Evolutionary conservation across 2,797 vertebrate species (phyloP), one percentile per base, ranked within the genome.

Genomic region (Betta splendens): DNA sequence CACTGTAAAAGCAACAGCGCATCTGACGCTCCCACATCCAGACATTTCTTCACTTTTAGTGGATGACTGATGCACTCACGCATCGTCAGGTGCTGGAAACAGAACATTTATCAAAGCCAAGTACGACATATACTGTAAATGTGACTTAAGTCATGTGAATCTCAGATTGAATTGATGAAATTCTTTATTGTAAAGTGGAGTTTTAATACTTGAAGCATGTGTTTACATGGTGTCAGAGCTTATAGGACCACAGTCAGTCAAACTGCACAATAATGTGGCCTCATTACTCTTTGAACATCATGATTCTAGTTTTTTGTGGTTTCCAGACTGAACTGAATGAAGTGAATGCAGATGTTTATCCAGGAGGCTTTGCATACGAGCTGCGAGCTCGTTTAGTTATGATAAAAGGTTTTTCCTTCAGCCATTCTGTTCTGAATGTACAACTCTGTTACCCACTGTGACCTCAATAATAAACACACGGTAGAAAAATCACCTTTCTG

Each of bases 351-450:
- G 55, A 73, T 25, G 9, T 64, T 77, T 55, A 70, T 56, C 53
- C 57, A 77, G 40, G 46, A 83, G 69, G 73, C 36, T 58, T 72
- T 72, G 50, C 59, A 55, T 52, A 20, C 64, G 36, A 76, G 69
- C 77, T 77, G 56, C 72, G 76, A 69, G 3, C 17, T 42, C 9
- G 18, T 57, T 8, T 32, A n/a, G n/a, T n/a, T n/a, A n/a, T n/a
- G n/a, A n/a, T n/a, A n/a, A n/a, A n/a, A n/a, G n/a, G n/a, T n/a
- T n/a, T n/a, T n/a, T n/a, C n/a, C n/a, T n/a, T n/a, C n/a, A n/a
- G n/a, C n/a, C n/a, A n/a, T n/a, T n/a, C n/a, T n/a, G n/a, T n/a
- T n/a, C n/a, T n/a, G n/a, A n/a, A n/a, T n/a, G n/a, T n/a, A n/a
- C n/a, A n/a, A n/a, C n/a, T n/a, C n/a, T n/a, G n/a, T n/a, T n/a